Percentiles rank a stretch among this genome's conserved stretches.
Conservation (phyloP, 2,113 vertebrate genomes). For the Aegithalos caudatus region DNA sequence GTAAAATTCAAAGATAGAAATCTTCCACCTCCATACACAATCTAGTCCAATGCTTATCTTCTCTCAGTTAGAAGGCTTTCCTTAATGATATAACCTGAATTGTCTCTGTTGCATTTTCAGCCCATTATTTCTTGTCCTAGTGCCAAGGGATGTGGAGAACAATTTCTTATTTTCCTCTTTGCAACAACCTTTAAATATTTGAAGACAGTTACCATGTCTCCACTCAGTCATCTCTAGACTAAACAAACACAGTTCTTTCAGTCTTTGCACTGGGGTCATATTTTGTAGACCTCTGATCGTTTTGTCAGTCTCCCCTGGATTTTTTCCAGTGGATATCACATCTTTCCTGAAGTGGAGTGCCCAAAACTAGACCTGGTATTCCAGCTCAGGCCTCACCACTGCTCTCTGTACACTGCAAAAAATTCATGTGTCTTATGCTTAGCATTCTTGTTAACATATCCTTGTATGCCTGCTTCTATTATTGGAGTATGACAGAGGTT, state of each 20-base stretch:
- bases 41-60: background rate
- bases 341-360: background rate
- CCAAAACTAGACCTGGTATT: background rate
- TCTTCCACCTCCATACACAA: background rate
- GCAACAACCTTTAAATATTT: conserved; percentile 55
- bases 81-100: background rate
- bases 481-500: background rate
- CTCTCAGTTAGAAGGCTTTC: background rate
- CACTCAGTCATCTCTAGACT: conserved; percentile 40
- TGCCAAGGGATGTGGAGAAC: conserved; percentile 41
- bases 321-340: conserved; percentile 11
- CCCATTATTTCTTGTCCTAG: background rate
- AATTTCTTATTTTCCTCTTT: conserved; percentile 45
- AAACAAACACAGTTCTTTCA: conserved; percentile 54
- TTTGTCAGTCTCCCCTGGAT: conserved; percentile 15
- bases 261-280: background rate
- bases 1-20: background rate
- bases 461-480: background rate
- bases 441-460: background rate
- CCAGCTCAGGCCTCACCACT: background rate
- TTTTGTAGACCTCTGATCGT: conserved; percentile 32
- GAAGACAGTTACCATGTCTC: conserved; percentile 40
- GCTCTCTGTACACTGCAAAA: background rate
- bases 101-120: background rate
- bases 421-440: background rate